Evolutionary conservation across 2,888 invertebrate species (phyloP), one percentile per base, ranked within the genome.

Genomic region (Escarpia spicata): DNA sequence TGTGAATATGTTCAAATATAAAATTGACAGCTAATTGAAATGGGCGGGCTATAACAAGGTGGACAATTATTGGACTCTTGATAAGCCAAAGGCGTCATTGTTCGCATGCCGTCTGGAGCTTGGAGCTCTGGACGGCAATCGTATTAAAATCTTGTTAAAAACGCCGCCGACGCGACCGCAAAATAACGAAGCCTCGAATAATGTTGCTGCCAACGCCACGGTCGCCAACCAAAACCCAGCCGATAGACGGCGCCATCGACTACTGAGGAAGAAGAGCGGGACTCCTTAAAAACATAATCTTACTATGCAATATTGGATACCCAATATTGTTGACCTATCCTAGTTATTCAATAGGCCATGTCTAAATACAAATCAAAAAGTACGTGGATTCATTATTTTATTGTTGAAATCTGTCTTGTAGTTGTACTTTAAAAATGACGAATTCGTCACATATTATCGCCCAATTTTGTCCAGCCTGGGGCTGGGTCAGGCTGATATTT

Each of bases 351-450:
- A 26, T 26, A 75, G 26, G 75, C 75, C 26, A 75, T 75, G 75
- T 75, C 75, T 75, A 75, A 75, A 75, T 75, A 75, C 75, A 75
- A 75, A 75, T 75, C 75, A 75, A 75, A 75, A 75, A 75, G 75
- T 75, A 75, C 19, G 75, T 75, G 6, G 19, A 75, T 75, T 75
- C 26, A 15, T 75, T 75, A 75, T 75, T 75, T 26, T 75, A 75
- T 75, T 75, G 26, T 75, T 75, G 15, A 26, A 26, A 19, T 26
- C 19, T 75, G 75, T 75, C 75, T 75, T 75, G 19, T 75, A 26
- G 37, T 37, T 37, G 37, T 37, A 37, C 37, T 75, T 75, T 75
- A 4, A 75, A 26, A 75, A 75, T 75, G 26, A 26, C 6, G 2
- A n/a, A 75, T 19, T 75, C 26, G n/a, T 75, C 75, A 75, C 60